Base-by-base conservation (phyloP, 2,113 vertebrate species). In the Chroicocephalus ridibundus region DNA sequence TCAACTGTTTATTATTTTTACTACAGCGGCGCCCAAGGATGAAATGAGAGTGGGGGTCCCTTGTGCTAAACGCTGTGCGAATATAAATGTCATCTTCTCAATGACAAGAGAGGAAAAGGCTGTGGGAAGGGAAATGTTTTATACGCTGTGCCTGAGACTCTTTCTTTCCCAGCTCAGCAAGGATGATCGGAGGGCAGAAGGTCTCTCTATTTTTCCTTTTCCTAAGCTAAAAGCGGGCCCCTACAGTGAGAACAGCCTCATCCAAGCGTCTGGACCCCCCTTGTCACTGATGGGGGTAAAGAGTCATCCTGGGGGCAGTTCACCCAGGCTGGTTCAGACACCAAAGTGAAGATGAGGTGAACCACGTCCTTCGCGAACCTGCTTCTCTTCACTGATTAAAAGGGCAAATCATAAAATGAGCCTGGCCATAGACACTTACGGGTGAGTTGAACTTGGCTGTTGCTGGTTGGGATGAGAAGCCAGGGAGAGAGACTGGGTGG, bases 81-180 rank as follows among this genome's bases (percentile, higher is more conserved):
- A 57, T 88, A 86, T 38, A 83, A 93, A 88, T 84, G 80, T 93
- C 69, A 54, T 92, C 88, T 83, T 88, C 90, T 86, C 69, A 54
- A 64, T 86, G 69, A 71, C 38, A 62, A 70, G 82, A 70, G 38
- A 79, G 86, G 44, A 75, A 71, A 86, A 83, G 77, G 31, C 82
- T 97, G 94, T 83, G 92, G 94, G 94, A 94, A 90, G 92, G 82
- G 95, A 96, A 95, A 55, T 60, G 61, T 71, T 92, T 86, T 52
- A 40, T 62, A 47, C 1, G 3, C 69, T 84, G 11, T 36, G 69
- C 36, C 64, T 81, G 69, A 75, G 31, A 64, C 32, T 55, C 42
- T 75, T 88, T 93, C 84, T 86, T 97, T 92, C 77, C 86, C 88
- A 93, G 69, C 80, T 88, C 92, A 52, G 82, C 47, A 21, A 88